Evolutionary conservation across 2,113 vertebrate species (phyloP), one percentile per base, ranked within the genome.

Genomic region (Empidonax traillii): DNA sequence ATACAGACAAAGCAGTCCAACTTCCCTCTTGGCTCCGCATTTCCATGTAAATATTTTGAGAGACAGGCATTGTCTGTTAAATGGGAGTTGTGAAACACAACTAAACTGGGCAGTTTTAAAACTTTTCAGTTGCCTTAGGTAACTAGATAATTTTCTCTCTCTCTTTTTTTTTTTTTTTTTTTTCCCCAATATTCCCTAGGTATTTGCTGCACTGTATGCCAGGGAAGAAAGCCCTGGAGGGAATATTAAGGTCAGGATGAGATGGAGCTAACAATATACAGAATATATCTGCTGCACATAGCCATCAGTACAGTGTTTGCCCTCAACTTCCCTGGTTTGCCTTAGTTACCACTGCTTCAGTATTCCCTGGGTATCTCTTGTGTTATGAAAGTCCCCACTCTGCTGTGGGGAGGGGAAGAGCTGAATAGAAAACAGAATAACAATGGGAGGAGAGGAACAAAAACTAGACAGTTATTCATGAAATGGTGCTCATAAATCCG

Each of bases 41-140:
- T 96, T 90, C 94, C 56, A 61, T 81, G 79, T 2, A 25, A 85
- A 61, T 96, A 89, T 96, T 96, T 81, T 86, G 92, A 90, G 92
- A 92, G 93, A 86, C 93, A 78, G 52, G 73, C 93, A 94, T 94
- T 84, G 90, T 95, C 90, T 96, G n/a, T 68, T 96, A 95, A 95
- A 93, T 72, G 37, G 41, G 67, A 85, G 65, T 93, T 94, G 85
- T 88, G 94, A 96, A 96, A 96, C 79, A 78, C 73, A 69, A 47
- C 83, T 75, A 84, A 8, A 6, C 61, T 56, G 92, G 83, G 67
- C 90, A 90, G 68, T 89, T 91, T 92, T 80, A 90, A 96, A 96
- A 94, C 83, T 94, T 94, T 93, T 94, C 88, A 75, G 56, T 95
- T 96, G 88, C 96, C 94, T 96, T 92, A 96, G 96, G 96, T 96